Evolutionary conservation across 2,797 vertebrate species (phyloP), one percentile per base, ranked within the genome.

Genomic region (Pampus argenteus): DNA sequence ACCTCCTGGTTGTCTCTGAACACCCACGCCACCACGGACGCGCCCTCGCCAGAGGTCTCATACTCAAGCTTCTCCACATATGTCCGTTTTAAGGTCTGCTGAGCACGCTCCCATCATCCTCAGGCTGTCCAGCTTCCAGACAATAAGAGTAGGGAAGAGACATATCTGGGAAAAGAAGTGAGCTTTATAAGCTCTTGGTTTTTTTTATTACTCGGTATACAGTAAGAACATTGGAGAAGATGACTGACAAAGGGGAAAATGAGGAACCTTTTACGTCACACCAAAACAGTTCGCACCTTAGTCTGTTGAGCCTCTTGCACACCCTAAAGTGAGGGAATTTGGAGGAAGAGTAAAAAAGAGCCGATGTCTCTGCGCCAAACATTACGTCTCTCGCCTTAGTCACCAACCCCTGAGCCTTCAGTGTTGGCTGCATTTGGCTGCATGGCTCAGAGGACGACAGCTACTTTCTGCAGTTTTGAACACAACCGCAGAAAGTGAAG

Each of bases 391-490:
- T 79, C 31, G 38, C 38, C 48, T 86, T 78, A 84, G 78, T 88
- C 88, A 82, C 79, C 69, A 79, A 60, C 55, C 72, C 70, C 26
- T 17, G 70, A 80, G 70, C 50, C 71, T 78, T 26, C 64, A 69
- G 54, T 61, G 60, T 73, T 68, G 62, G 80, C 74, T 74, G 11
- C 62, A 70, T 51, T 57, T 56, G 65, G 54, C 72, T 81, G 82
- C 81, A 86, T 79, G 78, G 81, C 66, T 68, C 34, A n/a, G 45
- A 83, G 58, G 71, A 83, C 45, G 73, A 75, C 60, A 70, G 79
- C 58, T 77, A 85, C 85, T 84, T 86, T 82, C 87, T 86, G 81
- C 87, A 85, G 81, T 89, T 91, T 88, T 87, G 73, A 85, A 76
- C 73, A 76, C 23, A 29, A 85, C 81, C 58, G 3, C 79, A 89